phyloP scores from a whole-genome alignment of 2,888 invertebrate genomes.

The Cabera pusaria region DNA sequence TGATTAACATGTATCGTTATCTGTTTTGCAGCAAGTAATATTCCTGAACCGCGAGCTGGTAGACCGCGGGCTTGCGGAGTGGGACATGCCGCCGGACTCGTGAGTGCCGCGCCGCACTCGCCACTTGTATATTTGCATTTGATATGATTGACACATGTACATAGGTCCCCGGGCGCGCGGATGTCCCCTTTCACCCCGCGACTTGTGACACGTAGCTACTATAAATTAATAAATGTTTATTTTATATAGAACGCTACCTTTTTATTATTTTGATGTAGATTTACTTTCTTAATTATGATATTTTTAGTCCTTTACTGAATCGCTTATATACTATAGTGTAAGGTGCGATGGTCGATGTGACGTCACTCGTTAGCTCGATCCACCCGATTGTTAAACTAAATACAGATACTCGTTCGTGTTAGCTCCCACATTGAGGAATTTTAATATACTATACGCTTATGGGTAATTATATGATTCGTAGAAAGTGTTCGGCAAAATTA shows the following conservation, averaged over 20 bases:
- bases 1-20: no score
- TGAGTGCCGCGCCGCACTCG: slow-evolving; percentile 46
- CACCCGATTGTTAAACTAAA: slow-evolving; percentile 39
- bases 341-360: slow-evolving; percentile 23
- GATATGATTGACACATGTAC: no score
- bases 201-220: slow-evolving; percentile 58
- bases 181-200: slow-evolving; percentile 41
- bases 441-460: slow-evolving; percentile 53
- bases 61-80: slow-evolving; percentile 91
- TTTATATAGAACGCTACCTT: slow-evolving; percentile 39
- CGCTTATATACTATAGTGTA: slow-evolving; percentile 27
- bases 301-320: slow-evolving; percentile 27
- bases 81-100: slow-evolving; percentile 82
- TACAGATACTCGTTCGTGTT: slow-evolving; percentile 49
- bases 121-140: slow-evolving; percentile 47
- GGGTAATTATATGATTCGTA: slow-evolving; percentile 39
- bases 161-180: no score
- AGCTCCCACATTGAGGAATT: slow-evolving; percentile 54
- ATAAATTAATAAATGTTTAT: slow-evolving; percentile 61
- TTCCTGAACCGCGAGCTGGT: slow-evolving; percentile 94
- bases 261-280: slow-evolving; percentile 36
- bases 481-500: slow-evolving; percentile 30
- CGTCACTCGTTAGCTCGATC: slow-evolving; percentile 30
- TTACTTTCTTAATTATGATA: slow-evolving; percentile 27
- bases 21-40: slow-evolving; percentile 87